phyloP scores from a whole-genome alignment of 2,888 invertebrate species.

The Cantharis nigra region DNA sequence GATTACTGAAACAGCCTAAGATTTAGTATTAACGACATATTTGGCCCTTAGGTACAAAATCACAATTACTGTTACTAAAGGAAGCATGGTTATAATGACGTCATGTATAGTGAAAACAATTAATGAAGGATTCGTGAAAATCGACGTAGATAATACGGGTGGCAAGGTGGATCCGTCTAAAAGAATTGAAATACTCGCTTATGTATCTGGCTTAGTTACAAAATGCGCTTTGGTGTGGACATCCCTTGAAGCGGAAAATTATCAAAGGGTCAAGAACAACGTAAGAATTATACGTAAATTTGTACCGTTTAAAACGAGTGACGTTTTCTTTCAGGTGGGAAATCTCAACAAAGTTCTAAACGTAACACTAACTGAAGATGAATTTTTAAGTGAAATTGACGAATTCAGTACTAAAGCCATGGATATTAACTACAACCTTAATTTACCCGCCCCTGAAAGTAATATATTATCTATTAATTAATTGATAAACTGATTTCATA shows the following conservation, averaged over 20 bases:
- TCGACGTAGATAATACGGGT: constrained; percentile 12
- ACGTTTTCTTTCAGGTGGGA: constrained; percentile 9
- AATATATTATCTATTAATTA: neutral
- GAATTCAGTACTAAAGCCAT: constrained; percentile 14
- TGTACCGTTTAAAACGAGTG: neutral
- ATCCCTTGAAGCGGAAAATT: neutral
- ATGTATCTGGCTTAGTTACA: constrained; percentile 9
- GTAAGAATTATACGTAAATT: neutral
- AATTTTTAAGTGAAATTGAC: constrained; percentile 23
- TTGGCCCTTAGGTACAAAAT: constrained; percentile 5
- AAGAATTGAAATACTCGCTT: constrained; percentile 13
- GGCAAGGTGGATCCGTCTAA: constrained; percentile 11
- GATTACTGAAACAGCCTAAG: too few relatives aligned
- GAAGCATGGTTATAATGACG: neutral
- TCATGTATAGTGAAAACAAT: constrained; percentile 1
- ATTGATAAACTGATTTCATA: too few relatives aligned
- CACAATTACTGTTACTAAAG: constrained; percentile 6
- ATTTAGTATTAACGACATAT: neutral
- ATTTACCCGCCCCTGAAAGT: constrained; percentile 11
- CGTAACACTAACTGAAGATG: constrained; percentile 12
- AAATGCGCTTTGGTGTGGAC: constrained; percentile 15
- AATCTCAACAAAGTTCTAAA: constrained; percentile 8
- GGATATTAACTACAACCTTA: constrained; percentile 15
- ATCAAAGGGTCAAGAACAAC: neutral
- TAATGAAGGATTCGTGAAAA: neutral